Conservation (phyloP, 2,797 vertebrate species). For the Echeneis naucrates region DNA sequence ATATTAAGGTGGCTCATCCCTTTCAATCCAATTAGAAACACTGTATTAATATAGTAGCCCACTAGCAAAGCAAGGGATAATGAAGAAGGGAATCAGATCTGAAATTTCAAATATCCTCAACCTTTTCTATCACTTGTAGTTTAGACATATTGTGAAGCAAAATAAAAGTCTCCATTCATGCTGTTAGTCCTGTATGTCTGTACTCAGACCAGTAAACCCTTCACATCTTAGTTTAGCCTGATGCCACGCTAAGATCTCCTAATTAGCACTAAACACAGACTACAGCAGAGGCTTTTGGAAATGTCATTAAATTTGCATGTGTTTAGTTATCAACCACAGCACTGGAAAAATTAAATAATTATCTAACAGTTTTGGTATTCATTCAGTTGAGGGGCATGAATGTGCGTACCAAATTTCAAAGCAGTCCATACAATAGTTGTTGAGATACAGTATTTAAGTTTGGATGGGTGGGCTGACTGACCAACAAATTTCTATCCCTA, state of each 20-base stretch:
- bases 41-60: not conserved
- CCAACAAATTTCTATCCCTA: slow-evolving; percentile 6
- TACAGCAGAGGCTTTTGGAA: not conserved
- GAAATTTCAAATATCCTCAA: not conserved
- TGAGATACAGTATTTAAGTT: not conserved
- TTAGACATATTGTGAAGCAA: not conserved
- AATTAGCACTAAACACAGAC: not conserved
- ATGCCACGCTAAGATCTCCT: not conserved
- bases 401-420: slow-evolving; percentile 2
- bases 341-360: not conserved
- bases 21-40: slow-evolving; percentile 15
- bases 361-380: not conserved
- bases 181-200: not conserved
- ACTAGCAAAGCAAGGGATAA: not conserved
- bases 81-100: not conserved
- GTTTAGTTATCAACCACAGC: not conserved
- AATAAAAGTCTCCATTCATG: not conserved
- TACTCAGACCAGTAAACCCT: no score
- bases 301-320: not conserved
- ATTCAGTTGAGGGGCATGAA: not conserved
- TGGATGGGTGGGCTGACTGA: not conserved
- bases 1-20: not conserved
- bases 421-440: not conserved
- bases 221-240: not conserved
- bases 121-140: not conserved